Conservation (phyloP, 1,140 invertebrate species). For the Drosophila pallidifrons region DNA sequence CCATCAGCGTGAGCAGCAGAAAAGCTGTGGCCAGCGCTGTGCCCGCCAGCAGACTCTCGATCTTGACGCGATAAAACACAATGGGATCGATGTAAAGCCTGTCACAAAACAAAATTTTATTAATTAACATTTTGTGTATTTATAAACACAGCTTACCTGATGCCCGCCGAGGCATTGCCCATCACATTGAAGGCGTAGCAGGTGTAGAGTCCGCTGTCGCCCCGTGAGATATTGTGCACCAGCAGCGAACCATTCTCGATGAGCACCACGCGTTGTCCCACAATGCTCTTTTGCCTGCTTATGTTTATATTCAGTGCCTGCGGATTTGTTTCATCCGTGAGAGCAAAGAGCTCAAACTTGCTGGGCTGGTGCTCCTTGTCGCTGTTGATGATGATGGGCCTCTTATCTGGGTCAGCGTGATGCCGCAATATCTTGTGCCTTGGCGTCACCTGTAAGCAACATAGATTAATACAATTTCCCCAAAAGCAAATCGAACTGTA, state of each 20-base stretch:
- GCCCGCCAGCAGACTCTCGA: slow-evolving; percentile 93
- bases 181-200: slow-evolving; percentile 94
- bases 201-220: slow-evolving; percentile 94
- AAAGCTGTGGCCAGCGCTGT: slow-evolving; percentile 91
- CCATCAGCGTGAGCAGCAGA: slow-evolving; percentile 90
- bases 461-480: too few species aligned
- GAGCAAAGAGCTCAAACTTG: slow-evolving; percentile 63
- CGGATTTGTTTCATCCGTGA: slow-evolving; percentile 70
- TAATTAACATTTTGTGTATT: not conserved
- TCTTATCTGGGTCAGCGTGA: slow-evolving; percentile 88
- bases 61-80: slow-evolving; percentile 92
- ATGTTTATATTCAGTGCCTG: slow-evolving; percentile 54
- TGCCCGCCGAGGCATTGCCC: slow-evolving; percentile 90
- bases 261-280: slow-evolving; percentile 85
- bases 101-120: slow-evolving; percentile 15
- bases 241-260: slow-evolving; percentile 89
- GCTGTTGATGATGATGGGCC: slow-evolving; percentile 75
- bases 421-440: slow-evolving; percentile 86
- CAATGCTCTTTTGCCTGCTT: slow-evolving; percentile 62
- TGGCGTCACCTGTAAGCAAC: slow-evolving; percentile 87
- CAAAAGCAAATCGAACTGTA: too few species aligned
- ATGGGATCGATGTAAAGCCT: slow-evolving; percentile 92
- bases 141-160: slow-evolving; percentile 80
- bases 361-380: slow-evolving; percentile 63
- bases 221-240: slow-evolving; percentile 88